A percentile compares a stretch with the other conserved stretches of the same genome.
Conservation (phyloP, 1,140 invertebrate genomes). For the Drosophila setifemur region DNA sequence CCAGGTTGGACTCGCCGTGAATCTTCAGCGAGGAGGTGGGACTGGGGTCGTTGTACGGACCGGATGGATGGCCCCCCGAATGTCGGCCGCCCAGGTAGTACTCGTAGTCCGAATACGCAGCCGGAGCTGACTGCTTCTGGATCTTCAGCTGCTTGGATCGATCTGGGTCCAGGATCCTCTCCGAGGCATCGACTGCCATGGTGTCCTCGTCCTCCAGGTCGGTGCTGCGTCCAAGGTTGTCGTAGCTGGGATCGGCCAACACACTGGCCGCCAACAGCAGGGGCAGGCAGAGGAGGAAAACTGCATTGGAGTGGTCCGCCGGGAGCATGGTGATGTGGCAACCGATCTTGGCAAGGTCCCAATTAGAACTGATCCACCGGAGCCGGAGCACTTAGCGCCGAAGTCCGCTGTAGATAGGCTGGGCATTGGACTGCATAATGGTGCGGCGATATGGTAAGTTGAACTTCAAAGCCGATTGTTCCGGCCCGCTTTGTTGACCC, state of each 20-base stretch:
- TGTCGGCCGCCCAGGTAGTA: conserved; percentile 31
- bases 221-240: conserved; percentile 1
- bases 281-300: not conserved
- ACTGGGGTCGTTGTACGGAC: conserved; percentile 26
- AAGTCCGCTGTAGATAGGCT: conserved; percentile 35
- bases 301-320: not conserved
- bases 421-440: conserved; percentile 42
- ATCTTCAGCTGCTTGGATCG: conserved; percentile 14
- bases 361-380: conserved; percentile 36
- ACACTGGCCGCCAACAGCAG: not conserved
- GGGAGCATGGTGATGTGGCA: conserved; percentile 7
- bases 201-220: conserved; percentile 29
- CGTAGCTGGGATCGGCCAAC: conserved; percentile 22
- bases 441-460: conserved; percentile 70
- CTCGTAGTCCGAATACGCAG: conserved; percentile 50
- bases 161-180: conserved; percentile 11
- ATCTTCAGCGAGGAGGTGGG: conserved; percentile 21
- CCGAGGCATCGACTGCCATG: conserved; percentile 29
- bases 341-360: conserved; percentile 23
- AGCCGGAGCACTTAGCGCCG: conserved; percentile 1
- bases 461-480: conserved; percentile 67
- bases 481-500: conserved; percentile 13
- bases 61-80: not conserved
- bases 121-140: conserved; percentile 12
- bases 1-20: conserved; percentile 17